These are phyloP conservation scores for Dioctria rufipes DNA, from an alignment of 2,888 invertebrate species.

Conservation along the genomic window DNA sequence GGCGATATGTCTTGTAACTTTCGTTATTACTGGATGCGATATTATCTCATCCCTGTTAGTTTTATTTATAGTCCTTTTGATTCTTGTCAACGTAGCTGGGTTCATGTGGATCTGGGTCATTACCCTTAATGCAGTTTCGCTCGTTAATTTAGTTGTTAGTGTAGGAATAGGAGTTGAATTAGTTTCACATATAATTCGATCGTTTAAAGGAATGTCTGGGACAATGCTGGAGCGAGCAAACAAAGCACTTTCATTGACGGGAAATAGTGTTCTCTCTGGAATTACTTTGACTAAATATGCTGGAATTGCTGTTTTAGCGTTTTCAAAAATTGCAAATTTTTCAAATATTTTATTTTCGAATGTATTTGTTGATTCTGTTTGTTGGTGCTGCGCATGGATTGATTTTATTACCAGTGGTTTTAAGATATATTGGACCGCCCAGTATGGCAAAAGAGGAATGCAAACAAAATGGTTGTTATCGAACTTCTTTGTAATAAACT, in stretches of 20 bases:
- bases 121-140: constrained; percentile 92
- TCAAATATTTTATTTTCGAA: constrained; percentile 93
- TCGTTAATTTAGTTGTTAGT: constrained; percentile 96
- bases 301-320: constrained; percentile 90
- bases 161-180: constrained; percentile 97
- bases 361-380: constrained; percentile 94
- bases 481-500: too few relatives aligned
- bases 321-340: constrained; percentile 91
- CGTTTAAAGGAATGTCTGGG: constrained; percentile 72
- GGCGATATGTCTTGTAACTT: constrained; percentile 93
- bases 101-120: constrained; percentile 95
- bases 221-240: constrained; percentile 76
- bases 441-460: constrained; percentile 12
- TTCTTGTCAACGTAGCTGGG: constrained; percentile 87
- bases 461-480: not conserved
- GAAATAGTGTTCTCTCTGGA: constrained; percentile 93
- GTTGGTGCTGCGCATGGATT: constrained; percentile 94
- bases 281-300: constrained; percentile 96
- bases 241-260: constrained; percentile 85
- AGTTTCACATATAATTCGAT: constrained; percentile 88
- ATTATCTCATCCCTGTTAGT: constrained; percentile 84
- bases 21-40: constrained; percentile 91
- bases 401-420: constrained; percentile 90
- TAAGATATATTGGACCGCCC: constrained; percentile 81
- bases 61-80: constrained; percentile 82